Conservation (phyloP, 1,140 invertebrate species). For the Fopius arisanus region DNA sequence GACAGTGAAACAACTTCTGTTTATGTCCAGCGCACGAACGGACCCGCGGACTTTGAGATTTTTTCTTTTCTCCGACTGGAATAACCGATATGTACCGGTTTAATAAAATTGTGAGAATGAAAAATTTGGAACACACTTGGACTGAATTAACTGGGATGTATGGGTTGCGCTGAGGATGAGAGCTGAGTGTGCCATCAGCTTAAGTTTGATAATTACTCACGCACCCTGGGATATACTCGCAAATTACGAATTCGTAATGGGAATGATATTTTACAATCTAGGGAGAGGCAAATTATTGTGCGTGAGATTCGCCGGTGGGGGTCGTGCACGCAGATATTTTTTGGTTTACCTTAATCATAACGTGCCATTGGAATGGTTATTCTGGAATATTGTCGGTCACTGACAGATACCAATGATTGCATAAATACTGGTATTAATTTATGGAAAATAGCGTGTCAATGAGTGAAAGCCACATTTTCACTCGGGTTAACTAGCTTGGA, state of each 20-base stretch:
- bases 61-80: not conserved
- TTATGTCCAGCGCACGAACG: not conserved
- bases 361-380: too few species aligned
- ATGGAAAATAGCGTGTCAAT: too few species aligned
- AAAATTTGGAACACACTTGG: not conserved
- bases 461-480: too few species aligned
- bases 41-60: not conserved
- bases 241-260: not conserved
- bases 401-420: too few species aligned
- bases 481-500: too few species aligned
- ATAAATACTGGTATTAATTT: too few species aligned
- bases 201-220: not conserved
- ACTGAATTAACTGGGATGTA: not conserved
- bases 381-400: too few species aligned
- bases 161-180: not conserved
- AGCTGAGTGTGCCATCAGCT: not conserved
- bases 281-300: not conserved
- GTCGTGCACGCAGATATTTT: too few species aligned
- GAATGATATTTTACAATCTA: not conserved
- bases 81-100: constrained; percentile 11
- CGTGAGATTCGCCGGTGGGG: too few species aligned
- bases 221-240: not conserved
- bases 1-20: not conserved
- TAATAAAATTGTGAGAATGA: not conserved
- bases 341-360: too few species aligned